These are phyloP conservation scores for Chirona hameri DNA, from an alignment of 2,888 invertebrate genomes.

Conservation along the genomic window DNA sequence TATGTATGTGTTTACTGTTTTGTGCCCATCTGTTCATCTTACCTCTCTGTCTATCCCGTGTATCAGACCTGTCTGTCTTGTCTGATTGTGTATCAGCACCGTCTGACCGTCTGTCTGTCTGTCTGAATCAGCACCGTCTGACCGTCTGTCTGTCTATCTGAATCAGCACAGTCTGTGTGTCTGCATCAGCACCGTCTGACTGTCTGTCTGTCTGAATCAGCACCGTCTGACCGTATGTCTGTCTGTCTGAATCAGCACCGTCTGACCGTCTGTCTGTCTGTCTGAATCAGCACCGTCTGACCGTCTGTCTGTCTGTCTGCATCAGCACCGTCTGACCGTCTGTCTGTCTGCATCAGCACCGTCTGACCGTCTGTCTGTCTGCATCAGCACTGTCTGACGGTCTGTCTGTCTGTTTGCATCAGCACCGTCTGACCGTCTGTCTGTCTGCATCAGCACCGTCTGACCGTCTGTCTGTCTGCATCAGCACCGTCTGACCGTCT, in stretches of 20 bases:
- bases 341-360: not conserved
- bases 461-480: not conserved
- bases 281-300: not conserved
- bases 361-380: not conserved
- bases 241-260: constrained; percentile 4
- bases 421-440: too few species aligned
- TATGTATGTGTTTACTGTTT: too few species aligned
- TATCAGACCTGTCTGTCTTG: too few species aligned
- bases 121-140: not conserved
- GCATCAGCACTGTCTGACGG: not conserved
- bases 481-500: too few species aligned
- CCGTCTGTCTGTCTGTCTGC: constrained; percentile 4
- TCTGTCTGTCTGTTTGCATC: not conserved
- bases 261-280: not conserved
- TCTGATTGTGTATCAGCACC: too few species aligned
- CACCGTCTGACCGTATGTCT: too few species aligned
- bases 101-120: not conserved
- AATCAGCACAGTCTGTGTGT: too few species aligned
- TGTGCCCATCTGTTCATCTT: too few species aligned
- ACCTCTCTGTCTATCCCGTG: too few species aligned
- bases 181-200: too few species aligned
- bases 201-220: not conserved
- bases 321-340: too few species aligned
- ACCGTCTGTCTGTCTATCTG: not conserved
- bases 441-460: not conserved